phyloP scores from a whole-genome alignment of 2,888 invertebrate genomes.

The Apomyelois bistriatella region DNA sequence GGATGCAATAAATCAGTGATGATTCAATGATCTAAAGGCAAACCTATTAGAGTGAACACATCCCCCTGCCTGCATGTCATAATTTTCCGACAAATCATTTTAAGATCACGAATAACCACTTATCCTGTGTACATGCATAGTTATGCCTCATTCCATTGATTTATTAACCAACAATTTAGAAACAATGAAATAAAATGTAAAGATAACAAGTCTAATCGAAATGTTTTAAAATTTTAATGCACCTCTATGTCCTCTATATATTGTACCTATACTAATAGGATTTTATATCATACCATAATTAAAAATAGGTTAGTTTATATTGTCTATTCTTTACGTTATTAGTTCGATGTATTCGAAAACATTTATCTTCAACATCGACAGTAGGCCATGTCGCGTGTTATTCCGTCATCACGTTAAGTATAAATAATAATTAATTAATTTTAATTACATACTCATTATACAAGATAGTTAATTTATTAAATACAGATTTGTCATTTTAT shows the following conservation, averaged over 20 bases:
- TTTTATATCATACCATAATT: no score
- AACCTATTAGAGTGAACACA: no score
- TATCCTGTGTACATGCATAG: conserved; percentile 8
- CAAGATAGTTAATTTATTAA: neutral
- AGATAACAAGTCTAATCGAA: neutral
- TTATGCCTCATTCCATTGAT: neutral
- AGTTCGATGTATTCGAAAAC: conserved; percentile 26
- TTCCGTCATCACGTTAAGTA: conserved; percentile 19
- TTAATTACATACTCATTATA: conserved; percentile 25
- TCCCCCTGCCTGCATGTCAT: neutral
- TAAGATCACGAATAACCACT: conserved; percentile 13
- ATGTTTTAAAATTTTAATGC: no score
- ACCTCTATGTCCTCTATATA: no score
- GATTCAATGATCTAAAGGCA: no score
- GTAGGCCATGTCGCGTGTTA: conserved; percentile 22
- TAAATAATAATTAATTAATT: conserved; percentile 30
- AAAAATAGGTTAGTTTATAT: no score
- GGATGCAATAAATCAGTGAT: conserved; percentile 1
- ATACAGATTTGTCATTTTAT: neutral
- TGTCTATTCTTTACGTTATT: neutral
- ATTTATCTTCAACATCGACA: conserved; percentile 25
- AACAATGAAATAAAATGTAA: conserved; percentile 11
- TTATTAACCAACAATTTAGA: conserved; percentile 29
- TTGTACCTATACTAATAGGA: no score
- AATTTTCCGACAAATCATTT: conserved; percentile 12